Conservation (phyloP, 2,797 vertebrate genomes). For the Paratrypauchen microcephalus region DNA sequence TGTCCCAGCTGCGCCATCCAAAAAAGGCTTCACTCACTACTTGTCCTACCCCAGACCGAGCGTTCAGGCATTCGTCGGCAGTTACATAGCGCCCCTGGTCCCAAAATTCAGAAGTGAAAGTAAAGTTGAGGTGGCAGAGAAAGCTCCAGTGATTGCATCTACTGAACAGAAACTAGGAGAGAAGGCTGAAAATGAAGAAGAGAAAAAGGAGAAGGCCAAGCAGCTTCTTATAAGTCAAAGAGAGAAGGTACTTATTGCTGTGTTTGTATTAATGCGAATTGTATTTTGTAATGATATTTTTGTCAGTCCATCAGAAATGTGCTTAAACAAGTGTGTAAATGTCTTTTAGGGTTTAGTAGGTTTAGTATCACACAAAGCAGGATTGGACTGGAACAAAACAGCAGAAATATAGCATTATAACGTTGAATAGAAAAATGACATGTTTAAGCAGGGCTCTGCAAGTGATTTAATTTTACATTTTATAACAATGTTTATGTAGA, state of each 20-base stretch:
- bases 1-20: constrained; percentile 66
- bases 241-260: constrained; percentile 81
- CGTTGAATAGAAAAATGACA: no score
- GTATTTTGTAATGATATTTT: no score
- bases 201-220: constrained; percentile 76
- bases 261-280: no score
- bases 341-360: no score
- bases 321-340: no score
- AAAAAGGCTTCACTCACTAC: constrained; percentile 88
- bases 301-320: no score
- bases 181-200: constrained; percentile 66
- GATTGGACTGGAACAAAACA: no score
- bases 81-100: constrained; percentile 90
- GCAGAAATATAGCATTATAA: no score
- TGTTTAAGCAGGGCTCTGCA: no score
- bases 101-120: constrained; percentile 86
- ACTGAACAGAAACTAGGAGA: constrained; percentile 57
- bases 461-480: no score
- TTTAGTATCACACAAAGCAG: no score
- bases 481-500: no score
- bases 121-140: constrained; percentile 71
- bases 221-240: constrained; percentile 83
- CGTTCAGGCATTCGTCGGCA: constrained; percentile 91
- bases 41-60: constrained; percentile 89
- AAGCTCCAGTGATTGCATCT: constrained; percentile 24